Evolutionary conservation across 2,888 invertebrate species (phyloP).

Genomic region (Ormyrus rosae): DNA sequence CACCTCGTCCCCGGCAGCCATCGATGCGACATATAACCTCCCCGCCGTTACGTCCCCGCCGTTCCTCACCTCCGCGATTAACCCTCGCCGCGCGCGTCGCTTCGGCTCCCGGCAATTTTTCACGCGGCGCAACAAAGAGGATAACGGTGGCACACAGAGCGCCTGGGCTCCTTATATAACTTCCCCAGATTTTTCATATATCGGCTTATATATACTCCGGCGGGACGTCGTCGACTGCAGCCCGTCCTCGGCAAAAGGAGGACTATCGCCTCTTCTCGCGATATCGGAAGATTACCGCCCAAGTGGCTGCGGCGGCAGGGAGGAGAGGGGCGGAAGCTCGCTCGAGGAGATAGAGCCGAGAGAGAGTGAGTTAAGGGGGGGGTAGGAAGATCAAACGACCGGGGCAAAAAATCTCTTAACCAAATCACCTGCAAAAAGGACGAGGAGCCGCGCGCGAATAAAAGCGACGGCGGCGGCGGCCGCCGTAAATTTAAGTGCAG

Average conservation of each 20-base stretch:
- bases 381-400: constrained; percentile 47
- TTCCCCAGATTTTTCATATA: constrained; percentile 47
- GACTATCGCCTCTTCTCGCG: background rate
- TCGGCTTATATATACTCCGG: constrained; percentile 16
- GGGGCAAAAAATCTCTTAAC: constrained; percentile 55
- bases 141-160: constrained; percentile 2
- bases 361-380: background rate
- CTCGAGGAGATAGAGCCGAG: too few relatives aligned
- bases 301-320: constrained; percentile 12
- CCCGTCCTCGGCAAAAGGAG: too few relatives aligned
- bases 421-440: constrained; percentile 49
- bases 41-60: too few relatives aligned
- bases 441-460: background rate
- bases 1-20: too few relatives aligned
- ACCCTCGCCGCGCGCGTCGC: too few relatives aligned
- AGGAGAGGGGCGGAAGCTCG: background rate
- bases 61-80: too few relatives aligned
- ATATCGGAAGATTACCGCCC: constrained; percentile 37
- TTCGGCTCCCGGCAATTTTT: constrained; percentile 18
- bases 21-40: too few relatives aligned
- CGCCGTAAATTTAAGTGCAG: too few relatives aligned
- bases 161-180: constrained; percentile 1
- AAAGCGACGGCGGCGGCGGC: too few relatives aligned
- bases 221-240: too few relatives aligned
- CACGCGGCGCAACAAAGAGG: constrained; percentile 32